Conservation (phyloP, 2,888 invertebrate species). For the Ceramica pisi region DNA sequence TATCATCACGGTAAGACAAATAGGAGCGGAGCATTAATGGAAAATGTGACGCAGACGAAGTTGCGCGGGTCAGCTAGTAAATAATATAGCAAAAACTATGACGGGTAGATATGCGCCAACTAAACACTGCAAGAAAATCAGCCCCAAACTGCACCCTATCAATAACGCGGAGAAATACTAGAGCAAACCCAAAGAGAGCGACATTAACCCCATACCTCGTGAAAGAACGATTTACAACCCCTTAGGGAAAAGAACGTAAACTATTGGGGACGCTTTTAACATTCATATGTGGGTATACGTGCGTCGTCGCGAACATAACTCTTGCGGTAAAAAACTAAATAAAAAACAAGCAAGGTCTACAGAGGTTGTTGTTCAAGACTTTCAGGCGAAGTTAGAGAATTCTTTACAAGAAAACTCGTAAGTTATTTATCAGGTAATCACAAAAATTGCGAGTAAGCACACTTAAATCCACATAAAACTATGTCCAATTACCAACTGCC, state of each 20-base stretch:
- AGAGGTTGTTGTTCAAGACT: constrained; percentile 12
- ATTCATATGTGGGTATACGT: constrained; percentile 53
- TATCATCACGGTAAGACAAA: too few species aligned
- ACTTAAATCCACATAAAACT: constrained; percentile 45
- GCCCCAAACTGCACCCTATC: background rate
- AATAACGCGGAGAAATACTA: constrained; percentile 23
- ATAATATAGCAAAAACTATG: background rate
- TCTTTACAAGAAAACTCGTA: constrained; percentile 22
- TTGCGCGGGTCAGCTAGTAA: too few species aligned
- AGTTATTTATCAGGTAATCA: constrained; percentile 46
- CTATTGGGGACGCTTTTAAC: constrained; percentile 57
- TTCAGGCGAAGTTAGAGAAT: constrained; percentile 2
- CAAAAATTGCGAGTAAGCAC: constrained; percentile 22
- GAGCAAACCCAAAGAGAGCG: constrained; percentile 26
- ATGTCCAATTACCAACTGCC: constrained; percentile 58
- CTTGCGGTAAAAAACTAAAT: constrained; percentile 24
- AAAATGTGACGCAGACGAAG: too few species aligned
- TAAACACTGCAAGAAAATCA: constrained; percentile 3
- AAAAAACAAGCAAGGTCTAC: constrained; percentile 27
- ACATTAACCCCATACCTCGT: constrained; percentile 33
- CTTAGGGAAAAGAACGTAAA: constrained; percentile 42
- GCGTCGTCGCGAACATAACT: constrained; percentile 22
- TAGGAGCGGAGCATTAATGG: too few species aligned
- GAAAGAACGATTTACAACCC: constrained; percentile 54
- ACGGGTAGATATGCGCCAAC: background rate